Evolutionary conservation across 2,888 invertebrate genomes (phyloP).

Genomic region (Cheilosia urbana): DNA sequence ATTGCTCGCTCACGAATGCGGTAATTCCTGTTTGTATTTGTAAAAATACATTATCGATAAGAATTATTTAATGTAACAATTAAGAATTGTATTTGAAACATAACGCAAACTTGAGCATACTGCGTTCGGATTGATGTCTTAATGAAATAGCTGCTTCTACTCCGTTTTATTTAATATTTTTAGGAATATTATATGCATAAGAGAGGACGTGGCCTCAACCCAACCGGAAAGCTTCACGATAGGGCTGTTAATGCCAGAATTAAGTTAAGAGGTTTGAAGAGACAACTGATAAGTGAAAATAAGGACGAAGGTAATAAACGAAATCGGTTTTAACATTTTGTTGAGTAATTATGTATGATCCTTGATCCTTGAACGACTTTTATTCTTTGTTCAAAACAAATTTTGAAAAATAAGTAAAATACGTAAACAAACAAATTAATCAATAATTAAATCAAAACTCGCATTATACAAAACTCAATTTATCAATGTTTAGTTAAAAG

Average conservation of each 20-base stretch:
- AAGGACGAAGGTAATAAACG: constrained; percentile 8
- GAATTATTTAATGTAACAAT: too few species aligned
- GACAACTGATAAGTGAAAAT: background rate
- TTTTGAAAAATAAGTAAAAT: background rate
- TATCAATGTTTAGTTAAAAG: too few species aligned
- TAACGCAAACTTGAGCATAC: too few species aligned
- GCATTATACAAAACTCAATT: background rate
- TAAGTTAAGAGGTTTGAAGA: constrained; percentile 22
- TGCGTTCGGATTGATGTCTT: too few species aligned
- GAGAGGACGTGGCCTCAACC: constrained; percentile 44
- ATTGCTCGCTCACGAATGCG: too few species aligned
- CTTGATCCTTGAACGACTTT: too few species aligned
- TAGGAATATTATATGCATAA: constrained; percentile 52
- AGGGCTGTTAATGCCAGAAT: constrained; percentile 41
- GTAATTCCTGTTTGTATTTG: too few species aligned
- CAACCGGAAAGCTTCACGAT: constrained; percentile 53
- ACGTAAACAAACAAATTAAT: too few species aligned
- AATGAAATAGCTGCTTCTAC: background rate
- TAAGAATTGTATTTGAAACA: too few species aligned
- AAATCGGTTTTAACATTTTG: background rate
- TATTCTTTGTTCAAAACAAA: background rate
- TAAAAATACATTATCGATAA: too few species aligned
- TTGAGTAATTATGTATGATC: background rate
- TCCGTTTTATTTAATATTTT: background rate
- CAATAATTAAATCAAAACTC: too few species aligned